phyloP scores from a whole-genome alignment of 1,140 invertebrate genomes.

The Adelges cooleyi region DNA sequence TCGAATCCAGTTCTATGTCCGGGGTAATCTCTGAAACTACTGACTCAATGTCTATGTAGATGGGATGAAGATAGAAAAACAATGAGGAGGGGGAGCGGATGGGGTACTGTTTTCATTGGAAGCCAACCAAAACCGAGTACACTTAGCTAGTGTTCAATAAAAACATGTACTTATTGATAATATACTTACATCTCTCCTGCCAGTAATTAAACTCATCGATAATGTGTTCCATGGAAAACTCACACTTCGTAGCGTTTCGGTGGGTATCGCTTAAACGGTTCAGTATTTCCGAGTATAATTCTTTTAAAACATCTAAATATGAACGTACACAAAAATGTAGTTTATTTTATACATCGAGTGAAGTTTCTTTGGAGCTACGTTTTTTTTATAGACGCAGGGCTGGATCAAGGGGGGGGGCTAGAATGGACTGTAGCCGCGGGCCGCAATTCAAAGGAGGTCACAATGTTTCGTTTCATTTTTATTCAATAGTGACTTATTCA shows the following conservation, averaged over 20 bases:
- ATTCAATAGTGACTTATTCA: no score
- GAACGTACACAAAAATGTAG: no score
- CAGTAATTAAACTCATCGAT: not conserved
- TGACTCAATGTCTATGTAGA: not conserved
- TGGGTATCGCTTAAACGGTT: not conserved
- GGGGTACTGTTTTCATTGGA: no score
- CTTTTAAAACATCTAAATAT: not conserved
- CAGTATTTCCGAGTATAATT: not conserved
- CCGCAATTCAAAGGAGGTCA: no score
- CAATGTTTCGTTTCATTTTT: no score
- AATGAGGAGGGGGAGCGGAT: not conserved
- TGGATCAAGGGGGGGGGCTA: no score
- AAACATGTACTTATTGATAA: not conserved
- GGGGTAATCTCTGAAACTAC: not conserved
- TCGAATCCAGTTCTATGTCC: not conserved
- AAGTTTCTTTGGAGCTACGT: no score
- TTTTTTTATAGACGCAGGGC: no score
- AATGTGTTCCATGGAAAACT: not conserved
- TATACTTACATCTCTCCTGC: constrained; percentile 8
- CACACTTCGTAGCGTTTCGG: not conserved
- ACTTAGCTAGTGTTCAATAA: no score
- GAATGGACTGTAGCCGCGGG: no score
- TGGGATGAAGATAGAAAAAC: not conserved
- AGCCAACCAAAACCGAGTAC: no score
- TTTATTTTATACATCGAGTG: no score